Base-by-base conservation (phyloP, 2,888 invertebrate genomes). In the Mylabris sibirica region DNA sequence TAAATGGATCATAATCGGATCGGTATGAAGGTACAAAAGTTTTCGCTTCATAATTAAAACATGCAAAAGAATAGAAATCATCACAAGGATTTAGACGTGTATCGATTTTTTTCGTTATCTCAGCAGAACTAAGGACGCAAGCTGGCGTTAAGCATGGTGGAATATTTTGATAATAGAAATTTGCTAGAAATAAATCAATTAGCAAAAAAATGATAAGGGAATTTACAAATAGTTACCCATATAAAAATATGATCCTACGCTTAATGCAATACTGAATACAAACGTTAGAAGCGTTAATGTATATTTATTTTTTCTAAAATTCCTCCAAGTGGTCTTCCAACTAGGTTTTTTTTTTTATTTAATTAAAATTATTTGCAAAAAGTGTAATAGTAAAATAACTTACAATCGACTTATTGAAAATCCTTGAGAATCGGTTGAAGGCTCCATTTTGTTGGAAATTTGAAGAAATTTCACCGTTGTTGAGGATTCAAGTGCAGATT, bases 121-220 rank as follows among this genome's bases (percentile, higher is more conserved):
- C 87, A 0, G 91, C 89, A 0, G 93, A 92, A 91, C 92, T 90
- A 79, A 91, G 89, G 62, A 94, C 87, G 84, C 95, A 95, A 77
- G 91, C 49, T 9, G 93, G 20, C 90, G 86, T 1, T 88, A 86
- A 69, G 89, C 75, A 75, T 60, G 11, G 20, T 11, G 49, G 49
- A 1, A 4, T 6, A 4, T 17, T n/a, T 44, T n/a, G n/a, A 4
- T 44, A 44, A 44, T 44, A 44, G n/a, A 44, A 17, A 44, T 44
- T n/a, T 6, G 20, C 49, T 20, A 49, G 8, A 49, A 49, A 22
- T 11, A 20, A 30, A 49, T 41, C 5, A n/a, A n/a, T n/a, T 9
- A 35, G 11, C 11, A 14, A 17, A 14, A 5, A 17, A n/a, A n/a
- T 44, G 44, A n/a, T 44, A 17, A 17, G 12, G 6, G 17, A 11